Base-by-base conservation (phyloP, 2,888 invertebrate species). In the Drosophila putrida region DNA sequence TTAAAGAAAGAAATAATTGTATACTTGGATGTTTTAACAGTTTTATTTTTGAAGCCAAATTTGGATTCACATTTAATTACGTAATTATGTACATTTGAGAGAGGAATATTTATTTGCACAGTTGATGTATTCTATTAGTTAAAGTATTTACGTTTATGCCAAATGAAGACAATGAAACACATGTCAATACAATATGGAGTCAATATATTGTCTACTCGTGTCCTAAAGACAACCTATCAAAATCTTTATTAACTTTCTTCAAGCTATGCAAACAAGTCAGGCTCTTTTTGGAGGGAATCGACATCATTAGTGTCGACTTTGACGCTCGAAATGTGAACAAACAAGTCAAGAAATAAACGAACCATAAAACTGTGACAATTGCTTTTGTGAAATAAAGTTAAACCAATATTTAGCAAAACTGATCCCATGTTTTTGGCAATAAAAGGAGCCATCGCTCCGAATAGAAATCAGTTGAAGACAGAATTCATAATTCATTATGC, bases 231-330 rank as follows among this genome's bases (percentile, higher is more conserved):
- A 65, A 71, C 44, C 50, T 59, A 66, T 54, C 66, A 38, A 53
- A 77, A 64, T 67, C 58, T 46, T 59, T 71, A 49, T 71, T 64
- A 64, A 59, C 53, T 59, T 76, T 72, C 69, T 58, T 75, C 70
- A 79, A 75, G 82, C 79, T 87, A 84, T 51, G 31, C 54, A 84
- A 82, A 82, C n/a, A 82, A n/a, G 15, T 58, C 9, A 15, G 28
- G n/a, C n/a, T n/a, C 2, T 20, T 6, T 10, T 20, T n/a, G 27
- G 50, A 35, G 33, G 44, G 25, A 57, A 27, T 44, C 44, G 43
- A 55, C 43, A 43, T 35, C 25, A 27, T 39, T 25, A 60, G 27
- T n/a, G 1, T 43, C 27, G 33, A 13, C 49, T 47, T 35, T 57
- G 53, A 57, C 62, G 78, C 11, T 53, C 13, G 20, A 60, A 39